phyloP scores from a whole-genome alignment of 2,797 vertebrate genomes.

The Ctenosaura bakeri region DNA sequence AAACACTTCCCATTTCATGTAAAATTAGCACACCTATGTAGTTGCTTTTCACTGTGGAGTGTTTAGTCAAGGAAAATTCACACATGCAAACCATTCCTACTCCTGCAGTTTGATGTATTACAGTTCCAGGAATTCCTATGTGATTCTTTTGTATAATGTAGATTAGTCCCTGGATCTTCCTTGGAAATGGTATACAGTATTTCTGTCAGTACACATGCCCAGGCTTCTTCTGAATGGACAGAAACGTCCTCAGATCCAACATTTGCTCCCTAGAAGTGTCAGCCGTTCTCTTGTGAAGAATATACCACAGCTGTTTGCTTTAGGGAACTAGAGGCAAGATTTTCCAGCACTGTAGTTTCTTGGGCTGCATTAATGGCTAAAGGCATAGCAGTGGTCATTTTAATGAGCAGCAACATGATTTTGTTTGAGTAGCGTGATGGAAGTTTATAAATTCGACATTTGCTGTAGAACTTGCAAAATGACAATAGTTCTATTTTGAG shows the following conservation, averaged over 20 bases:
- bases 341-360: not conserved
- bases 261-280: not conserved
- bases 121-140: not conserved
- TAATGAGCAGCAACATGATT: not conserved
- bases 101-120: not conserved
- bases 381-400: not conserved
- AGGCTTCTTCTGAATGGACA: not conserved
- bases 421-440: not conserved
- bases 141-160: not conserved
- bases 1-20: not conserved
- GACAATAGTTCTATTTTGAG: constrained; percentile 32
- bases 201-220: not conserved
- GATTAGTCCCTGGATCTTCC: not conserved
- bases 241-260: not conserved
- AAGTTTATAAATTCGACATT: not conserved
- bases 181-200: not conserved
- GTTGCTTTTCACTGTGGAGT: not conserved
- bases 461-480: constrained; percentile 1
- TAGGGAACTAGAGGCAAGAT: not conserved
- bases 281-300: not conserved
- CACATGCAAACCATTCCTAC: not conserved
- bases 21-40: not conserved
- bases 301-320: not conserved
- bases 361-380: not conserved
- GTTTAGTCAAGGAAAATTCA: not conserved